Evolutionary conservation across 1,140 invertebrate genomes (phyloP).

Genomic region (Leptonema lineaticorne): DNA sequence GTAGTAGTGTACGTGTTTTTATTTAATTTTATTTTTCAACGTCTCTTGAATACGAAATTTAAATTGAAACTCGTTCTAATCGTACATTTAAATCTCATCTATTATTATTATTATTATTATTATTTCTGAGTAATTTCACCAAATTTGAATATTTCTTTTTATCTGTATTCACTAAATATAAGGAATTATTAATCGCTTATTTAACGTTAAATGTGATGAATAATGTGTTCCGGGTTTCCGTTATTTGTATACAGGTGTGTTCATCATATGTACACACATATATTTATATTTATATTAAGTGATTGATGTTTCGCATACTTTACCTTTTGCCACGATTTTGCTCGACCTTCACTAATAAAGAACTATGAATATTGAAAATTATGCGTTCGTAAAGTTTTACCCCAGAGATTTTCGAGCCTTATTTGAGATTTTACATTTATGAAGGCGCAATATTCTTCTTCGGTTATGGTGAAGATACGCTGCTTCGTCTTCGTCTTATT

Average conservation of each 20-base stretch:
- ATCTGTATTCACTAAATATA: background rate
- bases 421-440: background rate
- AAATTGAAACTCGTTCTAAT: too few species aligned
- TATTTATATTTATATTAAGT: too few species aligned
- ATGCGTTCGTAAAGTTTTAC: background rate
- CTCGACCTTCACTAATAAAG: background rate
- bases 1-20: too few species aligned
- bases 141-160: background rate
- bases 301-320: background rate
- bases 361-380: constrained; percentile 9
- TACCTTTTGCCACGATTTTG: background rate
- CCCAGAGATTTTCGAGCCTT: background rate
- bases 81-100: too few species aligned
- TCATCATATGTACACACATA: too few species aligned
- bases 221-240: background rate
- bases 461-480: background rate
- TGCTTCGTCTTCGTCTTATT: background rate
- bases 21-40: too few species aligned
- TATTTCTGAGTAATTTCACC: background rate
- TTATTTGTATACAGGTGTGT: background rate
- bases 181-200: background rate
- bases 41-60: too few species aligned
- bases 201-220: background rate
- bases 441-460: background rate
- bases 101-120: too few species aligned